Conservation (phyloP, 2,113 vertebrate species). For the Ciconia boyciana region DNA sequence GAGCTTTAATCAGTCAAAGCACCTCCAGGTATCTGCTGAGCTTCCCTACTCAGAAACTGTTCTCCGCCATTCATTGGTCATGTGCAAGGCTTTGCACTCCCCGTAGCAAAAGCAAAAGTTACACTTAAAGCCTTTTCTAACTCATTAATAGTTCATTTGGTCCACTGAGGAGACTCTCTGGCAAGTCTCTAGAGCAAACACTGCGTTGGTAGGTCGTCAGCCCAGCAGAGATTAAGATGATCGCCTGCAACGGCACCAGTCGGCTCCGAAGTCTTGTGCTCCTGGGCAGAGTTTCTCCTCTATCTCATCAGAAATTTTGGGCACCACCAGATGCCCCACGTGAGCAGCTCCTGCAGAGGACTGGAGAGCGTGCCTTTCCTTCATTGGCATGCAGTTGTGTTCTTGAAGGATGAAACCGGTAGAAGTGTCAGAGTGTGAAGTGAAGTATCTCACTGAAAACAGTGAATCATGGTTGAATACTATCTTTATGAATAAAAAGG, state of each 20-base stretch:
- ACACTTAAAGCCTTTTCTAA: no score
- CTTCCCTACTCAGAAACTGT: neutral
- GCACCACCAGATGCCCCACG: neutral
- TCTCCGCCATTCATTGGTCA: fast-evolving
- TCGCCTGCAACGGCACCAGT: fast-evolving
- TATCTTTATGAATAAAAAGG: neutral
- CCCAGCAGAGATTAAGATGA: neutral
- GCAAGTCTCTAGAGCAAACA: neutral
- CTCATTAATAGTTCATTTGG: fast-evolving
- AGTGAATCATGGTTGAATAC: neutral
- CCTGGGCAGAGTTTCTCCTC: neutral
- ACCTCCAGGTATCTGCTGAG: neutral
- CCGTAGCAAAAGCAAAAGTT: neutral
- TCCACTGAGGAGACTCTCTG: fast-evolving
- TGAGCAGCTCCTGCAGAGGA: neutral
- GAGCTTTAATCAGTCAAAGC: fast-evolving
- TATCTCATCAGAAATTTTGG: no score
- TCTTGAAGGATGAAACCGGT: neutral
- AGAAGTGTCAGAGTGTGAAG: neutral
- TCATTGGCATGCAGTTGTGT: fast-evolving
- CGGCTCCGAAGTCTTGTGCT: fast-evolving
- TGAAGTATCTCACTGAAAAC: neutral
- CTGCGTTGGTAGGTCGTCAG: fast-evolving
- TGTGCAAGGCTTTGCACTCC: fast-evolving
- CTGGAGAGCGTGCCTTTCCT: neutral